Evolutionary conservation across 2,888 invertebrate genomes (phyloP).

Genomic region (Branchellion lobata): DNA sequence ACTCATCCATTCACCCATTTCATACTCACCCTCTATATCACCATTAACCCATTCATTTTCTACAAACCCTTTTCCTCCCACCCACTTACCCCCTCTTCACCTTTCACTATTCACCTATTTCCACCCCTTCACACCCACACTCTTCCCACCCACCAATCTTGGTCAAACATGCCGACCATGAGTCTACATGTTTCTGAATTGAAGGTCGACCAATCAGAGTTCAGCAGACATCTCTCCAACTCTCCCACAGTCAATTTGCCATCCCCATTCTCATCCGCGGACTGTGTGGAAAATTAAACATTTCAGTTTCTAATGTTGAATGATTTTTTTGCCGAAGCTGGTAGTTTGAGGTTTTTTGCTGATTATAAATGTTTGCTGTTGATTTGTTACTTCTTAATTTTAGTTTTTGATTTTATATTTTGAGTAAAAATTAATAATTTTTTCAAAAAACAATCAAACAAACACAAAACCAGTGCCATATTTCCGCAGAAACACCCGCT

Average conservation of each 20-base stretch:
- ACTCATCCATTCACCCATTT: no score
- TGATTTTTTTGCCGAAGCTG: background rate
- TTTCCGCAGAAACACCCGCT: conserved; percentile 57
- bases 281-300: conserved; percentile 46
- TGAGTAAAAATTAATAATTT: background rate
- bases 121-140: no score
- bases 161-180: conserved; percentile 63
- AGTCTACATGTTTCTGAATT: conserved; percentile 61
- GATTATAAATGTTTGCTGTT: background rate
- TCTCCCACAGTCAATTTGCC: conserved; percentile 51
- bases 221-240: conserved; percentile 56
- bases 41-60: no score
- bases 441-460: conserved; percentile 5
- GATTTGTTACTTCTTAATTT: background rate
- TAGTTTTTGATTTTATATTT: no score
- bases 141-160: conserved; percentile 58
- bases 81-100: no score
- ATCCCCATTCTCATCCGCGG: conserved; percentile 50
- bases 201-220: conserved; percentile 63
- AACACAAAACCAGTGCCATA: conserved; percentile 62
- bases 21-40: no score
- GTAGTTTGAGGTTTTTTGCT: background rate
- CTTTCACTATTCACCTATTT: no score
- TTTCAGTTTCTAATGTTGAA: background rate
- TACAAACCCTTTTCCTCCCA: no score